Percentiles rank a stretch among this genome's conserved stretches.
Evolutionary conservation across 1,140 invertebrate species (phyloP).

Genomic region (Calosoma granatense): DNA sequence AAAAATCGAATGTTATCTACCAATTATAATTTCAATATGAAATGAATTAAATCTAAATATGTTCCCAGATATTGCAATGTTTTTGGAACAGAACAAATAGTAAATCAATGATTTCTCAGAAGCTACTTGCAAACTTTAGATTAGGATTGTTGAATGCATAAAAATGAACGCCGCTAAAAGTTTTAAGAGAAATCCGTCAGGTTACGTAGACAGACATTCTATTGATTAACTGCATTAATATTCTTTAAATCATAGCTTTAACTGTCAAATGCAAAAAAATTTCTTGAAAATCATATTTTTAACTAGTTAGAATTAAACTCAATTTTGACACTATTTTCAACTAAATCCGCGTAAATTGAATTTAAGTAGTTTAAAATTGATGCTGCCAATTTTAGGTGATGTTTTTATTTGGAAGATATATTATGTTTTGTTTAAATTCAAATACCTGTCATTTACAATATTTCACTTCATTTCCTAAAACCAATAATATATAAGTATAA

Average conservation of each 20-base stretch:
- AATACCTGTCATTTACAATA: neutral
- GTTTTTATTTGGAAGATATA: neutral
- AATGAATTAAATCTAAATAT: too few species aligned
- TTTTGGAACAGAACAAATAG: neutral
- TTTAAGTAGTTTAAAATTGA: neutral
- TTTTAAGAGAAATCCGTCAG: neutral
- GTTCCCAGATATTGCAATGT: too few species aligned
- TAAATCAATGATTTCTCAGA: neutral
- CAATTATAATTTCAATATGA: too few species aligned
- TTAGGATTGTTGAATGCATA: neutral
- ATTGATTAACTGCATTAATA: too few species aligned
- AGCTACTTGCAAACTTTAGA: neutral
- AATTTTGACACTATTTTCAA: neutral
- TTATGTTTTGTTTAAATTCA: neutral
- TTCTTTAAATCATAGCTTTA: too few species aligned
- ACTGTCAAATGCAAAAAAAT: neutral
- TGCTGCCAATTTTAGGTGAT: too few species aligned
- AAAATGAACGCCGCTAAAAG: neutral
- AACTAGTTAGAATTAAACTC: too few species aligned
- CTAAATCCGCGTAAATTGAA: neutral
- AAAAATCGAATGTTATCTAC: too few species aligned
- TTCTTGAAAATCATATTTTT: neutral
- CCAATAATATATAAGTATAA: neutral
- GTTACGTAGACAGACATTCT: neutral
- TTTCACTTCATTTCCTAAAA: neutral